Conservation (phyloP, 1,140 invertebrate species). For the Aethina tumida region DNA sequence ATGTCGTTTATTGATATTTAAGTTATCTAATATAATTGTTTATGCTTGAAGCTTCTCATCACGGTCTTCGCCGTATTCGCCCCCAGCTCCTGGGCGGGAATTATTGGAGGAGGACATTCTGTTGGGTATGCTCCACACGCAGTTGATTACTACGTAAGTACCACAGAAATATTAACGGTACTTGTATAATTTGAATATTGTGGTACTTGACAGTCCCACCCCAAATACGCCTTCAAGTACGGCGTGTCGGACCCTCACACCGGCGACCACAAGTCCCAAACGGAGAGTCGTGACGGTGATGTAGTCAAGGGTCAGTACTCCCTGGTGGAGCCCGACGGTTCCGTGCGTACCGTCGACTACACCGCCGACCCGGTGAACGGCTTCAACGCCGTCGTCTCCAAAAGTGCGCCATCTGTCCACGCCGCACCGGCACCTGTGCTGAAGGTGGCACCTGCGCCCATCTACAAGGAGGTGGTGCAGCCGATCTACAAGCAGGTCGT, state of each 20-base stretch:
- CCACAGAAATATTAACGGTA: too few relatives aligned
- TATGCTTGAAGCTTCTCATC: too few relatives aligned
- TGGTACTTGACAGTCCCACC: conserved; percentile 49
- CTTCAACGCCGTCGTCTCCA: conserved; percentile 19
- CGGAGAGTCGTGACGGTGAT: conserved; percentile 54
- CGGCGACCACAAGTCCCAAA: conserved; percentile 58
- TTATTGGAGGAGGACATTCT: too few relatives aligned
- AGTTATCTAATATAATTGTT: too few relatives aligned
- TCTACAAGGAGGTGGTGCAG: conserved; percentile 3
- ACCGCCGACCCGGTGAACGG: conserved; percentile 45
- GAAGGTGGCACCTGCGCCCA: conserved; percentile 9
- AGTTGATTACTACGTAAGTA: too few relatives aligned
- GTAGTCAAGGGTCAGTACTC: conserved; percentile 64
- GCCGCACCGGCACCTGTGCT: conserved; percentile 4
- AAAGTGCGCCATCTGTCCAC: conserved; percentile 17
- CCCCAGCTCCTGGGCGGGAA: too few relatives aligned
- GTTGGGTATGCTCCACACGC: too few relatives aligned
- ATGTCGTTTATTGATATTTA: too few relatives aligned
- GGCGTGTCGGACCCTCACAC: conserved; percentile 60
- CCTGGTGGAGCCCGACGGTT: conserved; percentile 67
- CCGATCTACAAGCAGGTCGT: conserved; percentile 10
- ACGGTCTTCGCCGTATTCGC: too few relatives aligned
- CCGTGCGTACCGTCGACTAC: conserved; percentile 64
- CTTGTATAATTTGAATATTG: too few relatives aligned
- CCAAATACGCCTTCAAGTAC: conserved; percentile 62